Conservation (phyloP, 2,888 invertebrate genomes). For the Drosophila subsilvestris region DNA sequence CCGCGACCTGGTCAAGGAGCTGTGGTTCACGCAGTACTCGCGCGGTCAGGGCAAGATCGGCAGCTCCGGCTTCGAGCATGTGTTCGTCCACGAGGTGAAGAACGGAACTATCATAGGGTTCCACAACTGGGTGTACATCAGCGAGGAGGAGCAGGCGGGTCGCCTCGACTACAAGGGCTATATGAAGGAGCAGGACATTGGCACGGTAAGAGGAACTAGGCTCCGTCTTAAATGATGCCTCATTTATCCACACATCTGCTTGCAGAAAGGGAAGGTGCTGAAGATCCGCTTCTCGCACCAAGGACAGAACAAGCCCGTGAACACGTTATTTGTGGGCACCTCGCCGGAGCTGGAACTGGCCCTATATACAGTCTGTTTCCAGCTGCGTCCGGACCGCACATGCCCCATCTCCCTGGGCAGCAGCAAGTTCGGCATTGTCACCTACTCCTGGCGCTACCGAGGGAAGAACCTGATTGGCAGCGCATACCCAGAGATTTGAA, state of each 20-base stretch:
- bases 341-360: constrained; percentile 97
- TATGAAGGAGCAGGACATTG: constrained; percentile 88
- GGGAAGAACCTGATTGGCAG: constrained; percentile 92
- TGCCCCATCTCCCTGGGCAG: constrained; percentile 91
- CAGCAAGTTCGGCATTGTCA: constrained; percentile 89
- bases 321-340: constrained; percentile 91
- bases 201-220: constrained; percentile 86
- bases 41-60: constrained; percentile 91
- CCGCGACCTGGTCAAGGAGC: constrained; percentile 88
- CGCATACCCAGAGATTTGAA: constrained; percentile 91
- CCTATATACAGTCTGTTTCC: constrained; percentile 94
- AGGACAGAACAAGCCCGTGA: constrained; percentile 90
- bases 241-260: neutral
- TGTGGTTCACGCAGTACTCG: constrained; percentile 94
- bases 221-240: neutral
- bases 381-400: constrained; percentile 89
- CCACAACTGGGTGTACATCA: constrained; percentile 96
- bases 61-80: constrained; percentile 96
- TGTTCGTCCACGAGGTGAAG: constrained; percentile 94
- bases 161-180: constrained; percentile 92
- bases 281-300: constrained; percentile 90
- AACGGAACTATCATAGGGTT: constrained; percentile 91
- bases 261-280: constrained; percentile 90
- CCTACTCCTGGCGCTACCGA: constrained; percentile 89
- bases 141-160: constrained; percentile 89